Evolutionary conservation across 2,888 invertebrate species (phyloP).

Genomic region (Thumatha senex): DNA sequence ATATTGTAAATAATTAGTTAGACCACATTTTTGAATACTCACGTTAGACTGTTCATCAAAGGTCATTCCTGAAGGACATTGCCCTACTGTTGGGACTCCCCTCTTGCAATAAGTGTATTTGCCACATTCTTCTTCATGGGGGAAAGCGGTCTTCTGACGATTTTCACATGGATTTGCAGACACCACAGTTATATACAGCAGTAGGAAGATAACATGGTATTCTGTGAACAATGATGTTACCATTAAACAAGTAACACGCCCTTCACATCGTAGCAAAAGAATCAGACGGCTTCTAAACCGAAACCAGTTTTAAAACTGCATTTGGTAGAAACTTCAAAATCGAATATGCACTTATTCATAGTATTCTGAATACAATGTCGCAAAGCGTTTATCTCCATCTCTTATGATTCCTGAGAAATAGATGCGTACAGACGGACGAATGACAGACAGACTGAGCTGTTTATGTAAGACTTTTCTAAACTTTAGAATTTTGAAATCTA

Average conservation of each 20-base stretch:
- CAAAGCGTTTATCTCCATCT: no score
- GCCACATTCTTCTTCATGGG: background rate
- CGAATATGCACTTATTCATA: no score
- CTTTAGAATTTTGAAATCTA: no score
- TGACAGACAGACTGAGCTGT: background rate
- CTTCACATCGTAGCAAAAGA: no score
- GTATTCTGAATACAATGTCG: no score
- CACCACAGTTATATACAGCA: background rate
- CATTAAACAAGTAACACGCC: no score
- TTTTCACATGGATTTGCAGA: background rate
- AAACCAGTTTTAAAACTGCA: no score
- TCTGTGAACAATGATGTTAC: background rate
- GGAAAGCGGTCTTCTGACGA: background rate
- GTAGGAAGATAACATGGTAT: background rate
- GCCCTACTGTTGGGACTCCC: background rate
- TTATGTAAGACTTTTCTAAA: background rate
- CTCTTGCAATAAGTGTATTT: slow-evolving; percentile 1
- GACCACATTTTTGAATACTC: background rate
- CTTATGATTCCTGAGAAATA: no score
- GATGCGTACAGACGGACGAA: no score
- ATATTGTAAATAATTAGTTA: no score
- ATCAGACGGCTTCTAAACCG: no score
- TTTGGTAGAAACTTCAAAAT: no score
- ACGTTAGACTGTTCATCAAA: background rate
- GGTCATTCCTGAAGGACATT: background rate